Evolutionary conservation across 1,140 invertebrate species (phyloP).

Genomic region (Lepidurus packardi): DNA sequence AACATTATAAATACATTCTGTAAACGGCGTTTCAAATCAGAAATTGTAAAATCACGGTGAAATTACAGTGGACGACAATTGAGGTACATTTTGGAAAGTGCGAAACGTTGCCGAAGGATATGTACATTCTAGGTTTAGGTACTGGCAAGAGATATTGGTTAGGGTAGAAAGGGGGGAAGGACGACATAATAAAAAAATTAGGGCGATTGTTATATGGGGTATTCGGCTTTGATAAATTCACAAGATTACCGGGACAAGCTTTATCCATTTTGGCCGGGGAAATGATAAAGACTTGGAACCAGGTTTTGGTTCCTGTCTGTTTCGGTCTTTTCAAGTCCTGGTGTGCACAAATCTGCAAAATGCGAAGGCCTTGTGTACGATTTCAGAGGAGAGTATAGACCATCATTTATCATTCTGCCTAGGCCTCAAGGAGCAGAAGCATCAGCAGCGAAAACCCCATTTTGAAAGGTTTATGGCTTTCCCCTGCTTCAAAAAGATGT

Average conservation of each 20-base stretch:
- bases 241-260: background rate
- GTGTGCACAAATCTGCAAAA: slow-evolving; percentile 19
- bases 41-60: no score
- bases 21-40: no score
- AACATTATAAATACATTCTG: no score
- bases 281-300: background rate
- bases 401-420: slow-evolving; percentile 7
- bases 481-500: background rate
- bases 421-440: slow-evolving; percentile 8
- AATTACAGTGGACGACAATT: no score
- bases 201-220: no score
- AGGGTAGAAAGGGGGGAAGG: no score
- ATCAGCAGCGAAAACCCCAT: background rate
- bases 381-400: background rate
- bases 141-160: no score
- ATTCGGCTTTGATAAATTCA: background rate
- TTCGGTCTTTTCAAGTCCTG: background rate
- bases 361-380: slow-evolving; percentile 4
- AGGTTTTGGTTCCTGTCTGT: background rate
- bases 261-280: background rate
- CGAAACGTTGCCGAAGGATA: no score
- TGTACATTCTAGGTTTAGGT: no score
- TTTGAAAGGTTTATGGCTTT: background rate
- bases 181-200: no score
- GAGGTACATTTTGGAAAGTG: no score